These are phyloP conservation scores for Steinernema carpocapsae DNA, from an alignment of 2,888 invertebrate species.

Conservation along the genomic window DNA sequence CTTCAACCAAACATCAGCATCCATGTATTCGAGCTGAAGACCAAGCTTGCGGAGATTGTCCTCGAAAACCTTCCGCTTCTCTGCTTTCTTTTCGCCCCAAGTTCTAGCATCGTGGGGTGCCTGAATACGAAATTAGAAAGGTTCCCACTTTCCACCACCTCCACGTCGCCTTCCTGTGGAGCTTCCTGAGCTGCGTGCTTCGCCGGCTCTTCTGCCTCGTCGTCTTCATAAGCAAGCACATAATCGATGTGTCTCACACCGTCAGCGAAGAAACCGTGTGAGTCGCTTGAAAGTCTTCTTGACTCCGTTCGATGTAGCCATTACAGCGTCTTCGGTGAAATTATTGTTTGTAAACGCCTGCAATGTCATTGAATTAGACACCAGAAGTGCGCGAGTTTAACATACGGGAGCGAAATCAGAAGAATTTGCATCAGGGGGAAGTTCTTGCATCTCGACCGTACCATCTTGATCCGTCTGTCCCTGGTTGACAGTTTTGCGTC, in stretches of 20 bases:
- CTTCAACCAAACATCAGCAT: slow-evolving; percentile 39
- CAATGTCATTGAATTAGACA: neutral
- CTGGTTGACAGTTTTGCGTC: neutral
- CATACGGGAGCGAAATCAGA: slow-evolving; percentile 16
- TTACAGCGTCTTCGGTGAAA: neutral
- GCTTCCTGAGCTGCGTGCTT: slow-evolving; percentile 35
- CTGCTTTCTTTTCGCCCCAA: slow-evolving; percentile 28
- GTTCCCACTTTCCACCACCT: neutral
- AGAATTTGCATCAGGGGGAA: neutral
- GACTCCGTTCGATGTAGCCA: neutral
- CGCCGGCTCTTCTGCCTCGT: slow-evolving; percentile 45
- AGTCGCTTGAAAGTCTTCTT: neutral
- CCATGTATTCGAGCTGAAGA: slow-evolving; percentile 46
- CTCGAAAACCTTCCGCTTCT: slow-evolving; percentile 51
- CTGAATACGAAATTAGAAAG: neutral
- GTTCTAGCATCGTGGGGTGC: slow-evolving; percentile 13
- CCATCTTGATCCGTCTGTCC: neutral
- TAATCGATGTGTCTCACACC: slow-evolving; percentile 69
- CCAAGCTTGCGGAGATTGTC: slow-evolving; percentile 46
- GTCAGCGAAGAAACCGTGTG: slow-evolving; percentile 45
- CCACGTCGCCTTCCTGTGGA: slow-evolving; percentile 16
- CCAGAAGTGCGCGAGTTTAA: neutral
- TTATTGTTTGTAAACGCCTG: slow-evolving; percentile 11
- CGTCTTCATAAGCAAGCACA: slow-evolving; percentile 67
- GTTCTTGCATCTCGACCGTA: neutral